A percentile compares a stretch with the other conserved stretches of the same genome.
These are phyloP conservation scores for Mus musculus DNA, from an alignment of 2,113 vertebrate genomes.

Conservation along the genomic window GRCm39 chr1:127871001-127871500, in stretches of 20 bases:
- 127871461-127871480: not conserved
- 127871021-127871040: not conserved
- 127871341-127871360: not conserved
- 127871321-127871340: not conserved
- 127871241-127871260: constrained; percentile 63
- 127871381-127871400: not conserved
- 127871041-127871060: not conserved
- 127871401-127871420: not conserved
- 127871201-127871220: constrained; percentile 56
- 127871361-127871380: not conserved
- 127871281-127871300: constrained; percentile 59
- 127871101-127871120: not conserved
- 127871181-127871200: constrained; percentile 57
- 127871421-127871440: not conserved
- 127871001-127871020: constrained; percentile 12
- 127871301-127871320: constrained; percentile 74
- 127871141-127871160: not conserved
- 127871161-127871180: constrained; percentile 24
- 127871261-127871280: constrained; percentile 62
- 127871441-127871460: not conserved
- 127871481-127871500: rapidly evolving
- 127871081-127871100: constrained; percentile 6
- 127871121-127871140: not conserved
- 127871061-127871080: constrained; percentile 47
- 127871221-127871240: constrained; percentile 62